Percentiles rank a stretch among this genome's conserved stretches.
phyloP scores from a whole-genome alignment of 2,888 invertebrate genomes.

The Mechanitis messenoides region DNA sequence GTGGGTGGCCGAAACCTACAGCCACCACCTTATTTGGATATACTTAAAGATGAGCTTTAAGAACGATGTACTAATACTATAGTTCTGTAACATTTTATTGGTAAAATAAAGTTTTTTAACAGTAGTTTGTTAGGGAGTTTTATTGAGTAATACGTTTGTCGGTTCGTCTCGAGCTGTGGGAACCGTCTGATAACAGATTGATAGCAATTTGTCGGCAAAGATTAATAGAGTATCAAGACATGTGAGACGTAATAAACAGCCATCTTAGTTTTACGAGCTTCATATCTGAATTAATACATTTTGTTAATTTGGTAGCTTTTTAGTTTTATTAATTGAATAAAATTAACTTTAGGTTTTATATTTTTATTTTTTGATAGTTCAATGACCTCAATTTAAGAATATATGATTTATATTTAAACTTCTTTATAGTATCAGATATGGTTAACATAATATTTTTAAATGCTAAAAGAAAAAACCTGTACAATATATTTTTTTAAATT shows the following conservation, averaged over 20 bases:
- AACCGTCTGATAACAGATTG: constrained; percentile 21
- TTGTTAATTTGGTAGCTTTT: neutral
- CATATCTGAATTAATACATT: neutral
- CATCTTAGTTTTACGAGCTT: constrained; percentile 4
- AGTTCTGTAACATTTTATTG: constrained; percentile 46
- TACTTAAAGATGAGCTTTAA: neutral
- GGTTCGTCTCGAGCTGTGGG: constrained; percentile 21
- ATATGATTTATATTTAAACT: too few species aligned
- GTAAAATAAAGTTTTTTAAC: constrained; percentile 43
- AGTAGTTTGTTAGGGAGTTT: constrained; percentile 34
- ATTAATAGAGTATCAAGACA: neutral
- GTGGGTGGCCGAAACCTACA: constrained; percentile 50
- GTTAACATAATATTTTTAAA: too few species aligned
- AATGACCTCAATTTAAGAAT: too few species aligned
- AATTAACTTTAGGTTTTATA: neutral
- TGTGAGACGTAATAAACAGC: neutral
- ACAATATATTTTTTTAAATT: too few species aligned
- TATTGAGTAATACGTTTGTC: constrained; percentile 29
- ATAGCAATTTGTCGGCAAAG: constrained; percentile 23
- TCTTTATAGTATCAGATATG: too few species aligned
- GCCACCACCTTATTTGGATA: constrained; percentile 23
- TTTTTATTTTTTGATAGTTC: too few species aligned
- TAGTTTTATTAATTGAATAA: neutral
- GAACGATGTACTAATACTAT: constrained; percentile 5
- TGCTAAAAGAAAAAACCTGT: too few species aligned